A percentile compares a stretch with the other conserved stretches of the same genome.
Evolutionary conservation across 2,113 vertebrate genomes (phyloP).

Genomic region (Cyanoderma ruficeps): DNA sequence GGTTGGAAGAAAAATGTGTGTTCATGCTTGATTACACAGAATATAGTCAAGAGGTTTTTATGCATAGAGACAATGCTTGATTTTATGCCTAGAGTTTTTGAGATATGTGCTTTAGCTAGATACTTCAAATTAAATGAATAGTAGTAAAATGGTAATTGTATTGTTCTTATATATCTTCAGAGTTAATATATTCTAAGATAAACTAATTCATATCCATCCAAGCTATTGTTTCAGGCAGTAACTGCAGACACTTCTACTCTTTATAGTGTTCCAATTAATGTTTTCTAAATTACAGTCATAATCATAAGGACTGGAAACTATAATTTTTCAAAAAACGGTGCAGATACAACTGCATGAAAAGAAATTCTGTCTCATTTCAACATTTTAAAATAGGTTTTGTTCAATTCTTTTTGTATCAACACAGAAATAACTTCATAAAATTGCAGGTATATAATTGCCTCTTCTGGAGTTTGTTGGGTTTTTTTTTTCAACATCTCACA

Average conservation of each 20-base stretch:
- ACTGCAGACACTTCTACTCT: background rate
- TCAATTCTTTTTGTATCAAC: background rate
- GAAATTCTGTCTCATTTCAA: background rate
- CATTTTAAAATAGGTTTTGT: background rate
- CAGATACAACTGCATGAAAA: background rate
- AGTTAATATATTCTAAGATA: background rate
- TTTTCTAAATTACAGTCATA: slow-evolving; percentile 33
- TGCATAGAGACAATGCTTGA: background rate
- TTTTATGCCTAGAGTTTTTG: background rate
- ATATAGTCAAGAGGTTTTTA: background rate
- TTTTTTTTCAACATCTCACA: background rate
- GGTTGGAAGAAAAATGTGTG: background rate
- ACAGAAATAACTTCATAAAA: background rate
- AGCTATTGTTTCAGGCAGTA: slow-evolving; percentile 14
- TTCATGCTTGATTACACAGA: background rate
- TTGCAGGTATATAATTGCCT: background rate
- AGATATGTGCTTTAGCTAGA: background rate
- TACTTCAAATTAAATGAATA: background rate
- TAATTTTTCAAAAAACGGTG: background rate
- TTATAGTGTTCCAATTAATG: background rate
- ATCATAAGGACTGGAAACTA: slow-evolving; percentile 1
- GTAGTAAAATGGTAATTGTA: background rate
- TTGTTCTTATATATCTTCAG: background rate
- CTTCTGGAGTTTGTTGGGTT: background rate
- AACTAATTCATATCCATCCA: background rate